phyloP scores from a whole-genome alignment of 1,140 invertebrate genomes.

The Episyrphus balteatus region DNA sequence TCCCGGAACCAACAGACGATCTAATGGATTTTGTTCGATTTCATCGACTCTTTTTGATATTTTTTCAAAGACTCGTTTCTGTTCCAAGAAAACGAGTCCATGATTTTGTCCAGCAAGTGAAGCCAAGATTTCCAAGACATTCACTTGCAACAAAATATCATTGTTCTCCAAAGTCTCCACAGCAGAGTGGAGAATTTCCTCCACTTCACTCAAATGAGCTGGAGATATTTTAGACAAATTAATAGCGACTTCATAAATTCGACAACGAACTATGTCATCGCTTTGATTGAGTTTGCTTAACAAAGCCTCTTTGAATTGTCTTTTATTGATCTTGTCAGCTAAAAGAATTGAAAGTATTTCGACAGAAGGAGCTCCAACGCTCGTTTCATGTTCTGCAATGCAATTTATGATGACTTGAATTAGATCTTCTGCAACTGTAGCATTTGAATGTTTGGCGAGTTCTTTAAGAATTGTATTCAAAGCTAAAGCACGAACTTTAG shows the following conservation, averaged over 20 bases:
- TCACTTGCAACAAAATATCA: constrained; percentile 66
- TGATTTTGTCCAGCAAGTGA: constrained; percentile 53
- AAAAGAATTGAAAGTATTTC: constrained; percentile 24
- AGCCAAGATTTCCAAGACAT: constrained; percentile 63
- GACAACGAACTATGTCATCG: constrained; percentile 22
- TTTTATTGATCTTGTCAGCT: constrained; percentile 21
- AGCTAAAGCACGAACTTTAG: constrained; percentile 42
- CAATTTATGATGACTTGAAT: constrained; percentile 14
- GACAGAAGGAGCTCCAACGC: constrained; percentile 13
- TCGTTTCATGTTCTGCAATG: constrained; percentile 12
- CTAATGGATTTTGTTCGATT: constrained; percentile 48
- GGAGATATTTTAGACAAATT: constrained; percentile 49
- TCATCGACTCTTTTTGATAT: constrained; percentile 48
- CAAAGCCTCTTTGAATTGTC: constrained; percentile 15
- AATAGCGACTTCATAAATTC: constrained; percentile 52
- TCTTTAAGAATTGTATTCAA: constrained; percentile 38
- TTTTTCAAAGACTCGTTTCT: constrained; percentile 49
- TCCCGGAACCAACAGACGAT: constrained; percentile 51
- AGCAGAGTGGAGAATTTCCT: constrained; percentile 55
- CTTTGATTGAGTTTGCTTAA: constrained; percentile 13
- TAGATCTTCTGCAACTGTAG: not conserved
- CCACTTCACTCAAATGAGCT: constrained; percentile 43
- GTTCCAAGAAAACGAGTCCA: constrained; percentile 58
- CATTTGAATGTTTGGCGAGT: constrained; percentile 1
- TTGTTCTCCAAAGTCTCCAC: constrained; percentile 53